phyloP scores from a whole-genome alignment of 2,797 vertebrate species.

The Hypotaenidia okinawae region DNA sequence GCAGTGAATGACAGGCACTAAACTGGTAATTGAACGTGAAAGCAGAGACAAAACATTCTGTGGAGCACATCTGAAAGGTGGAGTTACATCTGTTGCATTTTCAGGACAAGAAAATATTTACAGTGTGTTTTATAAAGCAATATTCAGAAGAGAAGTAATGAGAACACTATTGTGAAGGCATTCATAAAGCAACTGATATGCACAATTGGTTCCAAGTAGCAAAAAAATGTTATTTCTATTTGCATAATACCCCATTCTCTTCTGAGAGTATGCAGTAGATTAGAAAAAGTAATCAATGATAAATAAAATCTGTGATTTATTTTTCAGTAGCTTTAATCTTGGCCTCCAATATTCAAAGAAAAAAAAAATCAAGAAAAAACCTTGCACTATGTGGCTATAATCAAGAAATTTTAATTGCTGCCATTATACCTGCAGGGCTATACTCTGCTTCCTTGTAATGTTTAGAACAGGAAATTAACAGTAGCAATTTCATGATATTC shows the following conservation, averaged over 20 bases:
- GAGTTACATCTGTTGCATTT: background rate
- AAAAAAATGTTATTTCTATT: background rate
- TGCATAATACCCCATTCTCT: background rate
- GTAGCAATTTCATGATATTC: background rate
- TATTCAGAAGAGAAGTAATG: background rate
- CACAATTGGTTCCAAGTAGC: background rate
- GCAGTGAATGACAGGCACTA: background rate
- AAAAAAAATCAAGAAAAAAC: background rate
- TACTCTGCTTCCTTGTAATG: background rate
- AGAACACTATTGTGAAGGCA: background rate
- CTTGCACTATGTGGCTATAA: background rate
- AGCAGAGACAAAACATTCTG: background rate
- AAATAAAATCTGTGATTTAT: background rate
- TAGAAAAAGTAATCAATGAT: background rate
- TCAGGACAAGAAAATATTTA: background rate
- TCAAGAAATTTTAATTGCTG: slow-evolving; percentile 16
- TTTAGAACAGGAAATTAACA: slow-evolving; percentile 1
- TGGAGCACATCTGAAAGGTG: background rate
- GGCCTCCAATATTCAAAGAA: background rate
- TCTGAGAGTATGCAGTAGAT: background rate
- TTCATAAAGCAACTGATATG: background rate
- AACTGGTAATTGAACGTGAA: background rate
- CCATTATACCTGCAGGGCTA: background rate
- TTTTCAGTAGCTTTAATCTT: background rate
- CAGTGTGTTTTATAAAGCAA: background rate